Percentiles rank a stretch among this genome's conserved stretches.
Conservation (phyloP, 2,797 vertebrate genomes). For the Chloroceryle amazona region DNA sequence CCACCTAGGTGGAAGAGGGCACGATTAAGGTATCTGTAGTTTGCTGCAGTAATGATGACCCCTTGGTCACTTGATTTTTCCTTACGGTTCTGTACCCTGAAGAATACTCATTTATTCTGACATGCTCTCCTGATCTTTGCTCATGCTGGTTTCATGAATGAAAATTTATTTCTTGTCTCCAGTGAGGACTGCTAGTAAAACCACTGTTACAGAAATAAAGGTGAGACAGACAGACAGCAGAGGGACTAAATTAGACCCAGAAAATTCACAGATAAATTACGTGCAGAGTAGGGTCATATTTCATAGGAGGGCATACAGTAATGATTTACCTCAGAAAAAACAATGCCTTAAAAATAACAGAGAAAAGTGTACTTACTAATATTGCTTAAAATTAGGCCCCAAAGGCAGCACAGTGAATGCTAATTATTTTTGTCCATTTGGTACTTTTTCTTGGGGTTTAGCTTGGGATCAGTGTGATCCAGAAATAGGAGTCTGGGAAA, state of each 20-base stretch:
- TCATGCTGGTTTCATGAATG: not conserved
- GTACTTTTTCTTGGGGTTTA: not conserved
- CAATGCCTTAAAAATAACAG: not conserved
- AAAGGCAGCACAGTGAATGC: not conserved
- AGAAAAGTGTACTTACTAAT: not conserved
- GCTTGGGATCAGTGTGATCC: not conserved
- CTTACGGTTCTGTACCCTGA: not conserved
- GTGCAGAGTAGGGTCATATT: not conserved
- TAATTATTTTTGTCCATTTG: not conserved
- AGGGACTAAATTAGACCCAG: not conserved
- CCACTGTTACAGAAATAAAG: not conserved
- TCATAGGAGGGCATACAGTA: not conserved
- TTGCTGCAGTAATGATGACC: not conserved
- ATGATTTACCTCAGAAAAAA: not conserved
- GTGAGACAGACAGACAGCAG: not conserved
- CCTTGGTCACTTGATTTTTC: not conserved
- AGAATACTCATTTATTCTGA: not conserved
- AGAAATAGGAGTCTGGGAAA: not conserved
- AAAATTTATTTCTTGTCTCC: not conserved
- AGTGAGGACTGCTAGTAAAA: not conserved
- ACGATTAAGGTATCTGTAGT: not conserved
- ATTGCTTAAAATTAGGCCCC: not conserved
- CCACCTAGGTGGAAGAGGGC: not conserved
- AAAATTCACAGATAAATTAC: not conserved
- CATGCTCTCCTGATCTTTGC: not conserved